phyloP scores from a whole-genome alignment of 2,888 invertebrate genomes.

The Phrixothrix hirtus region DNA sequence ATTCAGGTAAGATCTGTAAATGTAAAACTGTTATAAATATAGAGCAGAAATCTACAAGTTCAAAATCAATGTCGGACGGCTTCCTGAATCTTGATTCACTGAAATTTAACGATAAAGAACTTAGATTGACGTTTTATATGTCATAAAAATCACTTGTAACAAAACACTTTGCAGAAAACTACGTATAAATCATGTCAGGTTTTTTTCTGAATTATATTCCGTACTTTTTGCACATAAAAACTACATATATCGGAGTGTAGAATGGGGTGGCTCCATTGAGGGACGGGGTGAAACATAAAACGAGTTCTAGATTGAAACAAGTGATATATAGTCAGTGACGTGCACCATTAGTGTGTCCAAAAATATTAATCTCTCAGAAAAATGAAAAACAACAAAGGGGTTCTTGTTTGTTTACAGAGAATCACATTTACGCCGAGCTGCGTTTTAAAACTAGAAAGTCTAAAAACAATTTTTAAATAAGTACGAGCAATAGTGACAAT shows the following conservation, averaged over 20 bases:
- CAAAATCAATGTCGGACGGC: constrained; percentile 18
- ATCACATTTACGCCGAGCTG: too few relatives aligned
- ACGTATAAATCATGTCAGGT: constrained; percentile 51
- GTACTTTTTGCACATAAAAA: constrained; percentile 47
- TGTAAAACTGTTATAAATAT: constrained; percentile 11
- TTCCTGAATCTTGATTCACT: constrained; percentile 23
- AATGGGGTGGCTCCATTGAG: constrained; percentile 33
- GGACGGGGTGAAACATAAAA: constrained; percentile 55
- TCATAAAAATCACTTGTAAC: constrained; percentile 55
- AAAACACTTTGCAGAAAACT: constrained; percentile 52
- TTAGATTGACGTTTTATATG: constrained; percentile 51
- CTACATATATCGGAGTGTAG: constrained; percentile 39
- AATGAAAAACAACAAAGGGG: constrained; percentile 51
- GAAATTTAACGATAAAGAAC: constrained; percentile 48
- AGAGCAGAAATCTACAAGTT: constrained; percentile 16
- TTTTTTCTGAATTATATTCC: constrained; percentile 46
- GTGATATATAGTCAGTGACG: constrained; percentile 60
- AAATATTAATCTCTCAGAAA: constrained; percentile 59
- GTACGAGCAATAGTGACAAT: too few relatives aligned
- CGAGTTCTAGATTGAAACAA: constrained; percentile 59
- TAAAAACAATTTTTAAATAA: too few relatives aligned
- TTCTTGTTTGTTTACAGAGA: constrained; percentile 38
- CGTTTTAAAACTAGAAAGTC: too few relatives aligned
- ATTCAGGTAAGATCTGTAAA: too few relatives aligned
- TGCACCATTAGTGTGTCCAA: constrained; percentile 59